phyloP scores from a whole-genome alignment of 2,113 vertebrate genomes.

The Eublepharis macularius region DNA sequence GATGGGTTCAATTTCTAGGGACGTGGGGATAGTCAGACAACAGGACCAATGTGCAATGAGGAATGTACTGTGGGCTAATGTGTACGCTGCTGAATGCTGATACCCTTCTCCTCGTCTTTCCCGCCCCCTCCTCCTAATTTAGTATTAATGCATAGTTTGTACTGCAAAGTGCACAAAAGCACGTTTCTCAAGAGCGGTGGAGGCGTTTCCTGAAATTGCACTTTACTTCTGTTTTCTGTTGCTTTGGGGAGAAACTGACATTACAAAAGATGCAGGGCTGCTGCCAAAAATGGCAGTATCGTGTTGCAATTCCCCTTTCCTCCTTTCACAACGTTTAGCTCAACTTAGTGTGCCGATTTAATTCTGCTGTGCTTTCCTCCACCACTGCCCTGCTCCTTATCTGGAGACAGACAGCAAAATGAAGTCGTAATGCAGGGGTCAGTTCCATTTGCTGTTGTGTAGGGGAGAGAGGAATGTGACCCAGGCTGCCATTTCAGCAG shows the following conservation, averaged over 20 bases:
- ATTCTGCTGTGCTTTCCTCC: not conserved
- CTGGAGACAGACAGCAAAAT: not conserved
- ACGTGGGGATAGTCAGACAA: conserved; percentile 50
- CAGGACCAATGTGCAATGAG: conserved; percentile 60
- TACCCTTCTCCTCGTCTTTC: conserved; percentile 32
- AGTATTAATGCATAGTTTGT: conserved; percentile 68
- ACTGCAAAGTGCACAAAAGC: conserved; percentile 76
- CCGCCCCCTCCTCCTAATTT: not conserved
- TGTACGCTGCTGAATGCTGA: conserved; percentile 61
- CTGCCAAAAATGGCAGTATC: not conserved
- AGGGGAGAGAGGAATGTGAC: not conserved
- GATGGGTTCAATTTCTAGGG: conserved; percentile 5
- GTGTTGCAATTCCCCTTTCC: too few species aligned
- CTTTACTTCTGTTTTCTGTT: conserved; percentile 71
- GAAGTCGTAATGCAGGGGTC: not conserved
- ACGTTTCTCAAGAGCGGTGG: conserved; percentile 75
- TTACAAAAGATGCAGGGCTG: too few species aligned
- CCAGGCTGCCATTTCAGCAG: not conserved
- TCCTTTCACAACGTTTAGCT: too few species aligned
- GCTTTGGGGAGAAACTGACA: not conserved
- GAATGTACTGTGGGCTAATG: conserved; percentile 29
- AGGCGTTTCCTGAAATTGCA: conserved; percentile 73
- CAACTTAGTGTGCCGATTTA: not conserved
- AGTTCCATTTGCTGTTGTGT: not conserved
- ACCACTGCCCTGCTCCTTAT: too few species aligned